Evolutionary conservation across 2,888 invertebrate species (phyloP).

Genomic region (Eupithecia subumbrata): DNA sequence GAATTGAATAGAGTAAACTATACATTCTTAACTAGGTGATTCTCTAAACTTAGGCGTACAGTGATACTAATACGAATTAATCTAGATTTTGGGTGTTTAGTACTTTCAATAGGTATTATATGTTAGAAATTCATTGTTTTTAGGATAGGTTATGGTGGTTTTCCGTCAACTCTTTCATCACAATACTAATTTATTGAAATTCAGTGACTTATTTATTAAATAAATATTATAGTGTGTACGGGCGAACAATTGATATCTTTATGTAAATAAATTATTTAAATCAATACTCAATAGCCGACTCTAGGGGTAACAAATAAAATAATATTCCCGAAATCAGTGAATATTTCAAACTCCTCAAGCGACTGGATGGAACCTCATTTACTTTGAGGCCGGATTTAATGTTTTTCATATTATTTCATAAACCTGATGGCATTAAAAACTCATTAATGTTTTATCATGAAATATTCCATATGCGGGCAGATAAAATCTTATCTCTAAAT

Average conservation of each 20-base stretch:
- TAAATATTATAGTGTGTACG: conserved; percentile 19
- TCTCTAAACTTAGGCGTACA: conserved; percentile 1
- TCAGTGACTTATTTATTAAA: conserved; percentile 62
- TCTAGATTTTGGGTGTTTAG: conserved; percentile 4
- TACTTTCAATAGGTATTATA: not conserved
- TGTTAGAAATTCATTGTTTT: not conserved
- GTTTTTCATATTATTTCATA: not conserved
- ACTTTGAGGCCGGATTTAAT: not conserved
- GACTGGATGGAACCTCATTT: not conserved
- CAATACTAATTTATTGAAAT: conserved; percentile 58
- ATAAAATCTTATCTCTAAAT: not conserved
- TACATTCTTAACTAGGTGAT: not conserved
- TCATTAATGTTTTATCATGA: not conserved
- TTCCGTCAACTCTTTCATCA: conserved; percentile 53
- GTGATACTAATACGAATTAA: conserved; percentile 3
- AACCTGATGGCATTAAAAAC: not conserved
- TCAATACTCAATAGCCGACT: not conserved
- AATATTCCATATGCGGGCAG: not conserved
- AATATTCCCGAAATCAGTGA: not conserved
- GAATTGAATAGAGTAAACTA: not conserved
- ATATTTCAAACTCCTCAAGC: not conserved
- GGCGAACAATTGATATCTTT: conserved; percentile 36
- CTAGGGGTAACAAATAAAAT: not conserved
- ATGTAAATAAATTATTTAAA: not conserved
- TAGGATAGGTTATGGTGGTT: conserved; percentile 27